Evolutionary conservation across 2,797 vertebrate genomes (phyloP).

Genomic region (Darevskia mixta): DNA sequence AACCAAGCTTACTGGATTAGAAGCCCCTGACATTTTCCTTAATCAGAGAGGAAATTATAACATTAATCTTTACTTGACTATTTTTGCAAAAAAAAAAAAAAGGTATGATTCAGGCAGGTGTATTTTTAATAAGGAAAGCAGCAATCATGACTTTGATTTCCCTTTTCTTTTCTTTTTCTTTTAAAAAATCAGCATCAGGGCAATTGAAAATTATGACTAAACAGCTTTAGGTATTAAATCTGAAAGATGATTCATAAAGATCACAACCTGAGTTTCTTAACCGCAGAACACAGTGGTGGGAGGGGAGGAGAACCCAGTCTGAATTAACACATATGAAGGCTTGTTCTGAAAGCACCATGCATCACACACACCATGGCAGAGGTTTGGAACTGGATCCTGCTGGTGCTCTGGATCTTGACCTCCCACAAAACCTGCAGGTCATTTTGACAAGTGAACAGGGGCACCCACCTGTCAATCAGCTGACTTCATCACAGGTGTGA

Average conservation of each 20-base stretch:
- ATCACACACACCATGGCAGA: not conserved
- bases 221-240: not conserved
- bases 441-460: too few relatives aligned
- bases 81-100: conserved; percentile 12
- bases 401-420: too few relatives aligned
- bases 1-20: conserved; percentile 1
- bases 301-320: not conserved
- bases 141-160: conserved; percentile 24
- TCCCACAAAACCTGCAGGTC: too few relatives aligned
- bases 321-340: not conserved
- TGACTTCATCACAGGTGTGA: too few relatives aligned
- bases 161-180: not conserved
- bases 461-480: too few relatives aligned
- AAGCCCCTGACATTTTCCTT: conserved; percentile 53
- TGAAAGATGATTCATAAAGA: not conserved
- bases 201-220: not conserved
- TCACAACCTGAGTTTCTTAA: not conserved
- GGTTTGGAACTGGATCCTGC: too few relatives aligned
- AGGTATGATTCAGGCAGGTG: conserved; percentile 50
- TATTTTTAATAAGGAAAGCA: conserved; percentile 41
- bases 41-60: conserved; percentile 52
- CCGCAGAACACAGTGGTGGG: not conserved
- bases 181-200: not conserved
- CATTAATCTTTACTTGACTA: conserved; percentile 28
- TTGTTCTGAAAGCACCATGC: not conserved